Conservation (phyloP, 2,113 vertebrate species). For the Notechis scutatus region DNA sequence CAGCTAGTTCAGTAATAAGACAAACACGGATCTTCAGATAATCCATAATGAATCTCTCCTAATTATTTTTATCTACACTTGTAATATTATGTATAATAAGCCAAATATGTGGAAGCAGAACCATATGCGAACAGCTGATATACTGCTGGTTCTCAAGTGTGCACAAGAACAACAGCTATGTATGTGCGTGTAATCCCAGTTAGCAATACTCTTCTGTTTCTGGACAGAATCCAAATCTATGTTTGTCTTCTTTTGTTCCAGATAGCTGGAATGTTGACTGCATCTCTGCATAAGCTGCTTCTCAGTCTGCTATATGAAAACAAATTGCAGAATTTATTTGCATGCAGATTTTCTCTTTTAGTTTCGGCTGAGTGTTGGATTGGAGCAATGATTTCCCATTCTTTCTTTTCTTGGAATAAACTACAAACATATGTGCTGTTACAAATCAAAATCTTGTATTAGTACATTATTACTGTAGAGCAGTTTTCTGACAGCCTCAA, state of each 20-base stretch:
- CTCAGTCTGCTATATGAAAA: neutral
- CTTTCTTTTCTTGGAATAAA: conserved; percentile 25
- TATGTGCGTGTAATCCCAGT: neutral
- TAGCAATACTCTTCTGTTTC: neutral
- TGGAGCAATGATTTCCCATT: neutral
- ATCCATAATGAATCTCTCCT: no score
- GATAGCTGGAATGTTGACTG: neutral
- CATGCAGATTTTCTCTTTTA: neutral
- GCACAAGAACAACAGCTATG: neutral
- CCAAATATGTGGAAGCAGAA: neutral
- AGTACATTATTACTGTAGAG: conserved; percentile 47
- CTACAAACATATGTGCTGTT: conserved; percentile 20
- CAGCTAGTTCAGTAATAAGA: neutral
- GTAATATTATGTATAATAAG: neutral
- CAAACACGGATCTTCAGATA: neutral
- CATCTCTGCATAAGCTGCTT: neutral
- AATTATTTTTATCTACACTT: neutral
- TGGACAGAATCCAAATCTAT: neutral
- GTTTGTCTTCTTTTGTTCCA: neutral
- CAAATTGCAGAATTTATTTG: neutral
- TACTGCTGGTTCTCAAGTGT: neutral
- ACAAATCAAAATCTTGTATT: conserved; percentile 33
- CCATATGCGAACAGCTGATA: neutral
- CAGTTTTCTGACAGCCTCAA: conserved; percentile 39
- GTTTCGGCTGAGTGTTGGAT: neutral